These are phyloP conservation scores for Trachymyrmex cornetzi DNA, from an alignment of 1,140 invertebrate genomes.

Conservation along the genomic window DNA sequence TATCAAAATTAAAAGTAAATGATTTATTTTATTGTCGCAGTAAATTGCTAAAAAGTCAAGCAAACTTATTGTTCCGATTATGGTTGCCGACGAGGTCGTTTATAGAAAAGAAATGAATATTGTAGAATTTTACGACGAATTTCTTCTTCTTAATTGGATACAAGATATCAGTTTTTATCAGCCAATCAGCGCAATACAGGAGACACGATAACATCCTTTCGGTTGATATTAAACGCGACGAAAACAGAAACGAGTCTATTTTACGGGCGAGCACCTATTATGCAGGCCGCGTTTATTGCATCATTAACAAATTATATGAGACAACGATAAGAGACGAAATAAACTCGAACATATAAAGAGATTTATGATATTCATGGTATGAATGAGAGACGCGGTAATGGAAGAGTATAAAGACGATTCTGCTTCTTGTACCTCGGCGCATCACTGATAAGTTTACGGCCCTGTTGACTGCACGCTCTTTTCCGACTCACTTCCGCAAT, in stretches of 20 bases:
- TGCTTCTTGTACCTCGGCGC: constrained; percentile 60
- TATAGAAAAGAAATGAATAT: constrained; percentile 12
- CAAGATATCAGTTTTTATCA: constrained; percentile 31
- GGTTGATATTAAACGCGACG: constrained; percentile 23
- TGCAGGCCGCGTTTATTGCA: constrained; percentile 79
- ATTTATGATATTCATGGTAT: constrained; percentile 75
- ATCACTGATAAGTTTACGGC: constrained; percentile 69
- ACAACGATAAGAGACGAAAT: constrained; percentile 82
- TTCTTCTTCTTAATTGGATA: not conserved
- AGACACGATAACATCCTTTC: constrained; percentile 25
- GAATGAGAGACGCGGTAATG: constrained; percentile 38
- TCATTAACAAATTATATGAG: constrained; percentile 83
- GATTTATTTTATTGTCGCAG: not conserved
- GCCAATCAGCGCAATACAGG: not conserved
- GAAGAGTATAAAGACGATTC: constrained; percentile 40
- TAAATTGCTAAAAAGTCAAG: constrained; percentile 4
- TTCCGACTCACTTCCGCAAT: constrained; percentile 60
- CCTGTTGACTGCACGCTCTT: constrained; percentile 62
- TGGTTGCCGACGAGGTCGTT: not conserved
- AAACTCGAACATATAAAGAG: constrained; percentile 79
- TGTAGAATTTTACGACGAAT: not conserved
- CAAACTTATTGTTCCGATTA: not conserved
- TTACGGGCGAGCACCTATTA: constrained; percentile 70
- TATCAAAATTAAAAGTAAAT: not conserved
- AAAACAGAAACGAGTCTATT: constrained; percentile 50